phyloP scores from a whole-genome alignment of 2,888 invertebrate genomes.

The Theristus sp. region DNA sequence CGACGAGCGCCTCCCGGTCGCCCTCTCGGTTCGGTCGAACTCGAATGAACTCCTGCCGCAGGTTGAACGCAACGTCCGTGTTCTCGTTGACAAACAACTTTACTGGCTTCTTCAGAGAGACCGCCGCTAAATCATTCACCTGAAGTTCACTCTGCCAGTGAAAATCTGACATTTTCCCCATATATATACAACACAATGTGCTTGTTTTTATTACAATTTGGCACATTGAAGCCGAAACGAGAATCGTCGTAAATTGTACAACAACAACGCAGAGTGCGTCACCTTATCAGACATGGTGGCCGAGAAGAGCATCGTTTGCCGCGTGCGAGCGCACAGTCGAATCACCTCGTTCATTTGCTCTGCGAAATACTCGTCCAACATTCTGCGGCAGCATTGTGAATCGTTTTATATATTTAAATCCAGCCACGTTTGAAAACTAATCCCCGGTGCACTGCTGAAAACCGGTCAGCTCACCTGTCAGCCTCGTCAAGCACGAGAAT shows the following conservation, averaged over 20 bases:
- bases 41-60: constrained; percentile 79
- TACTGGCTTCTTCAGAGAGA: constrained; percentile 76
- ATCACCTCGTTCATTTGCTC: constrained; percentile 98
- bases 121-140: constrained; percentile 67
- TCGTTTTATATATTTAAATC: too few species aligned
- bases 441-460: too few species aligned
- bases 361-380: constrained; percentile 94
- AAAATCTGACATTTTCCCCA: too few species aligned
- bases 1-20: constrained; percentile 65
- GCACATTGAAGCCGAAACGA: too few species aligned
- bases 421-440: too few species aligned
- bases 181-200: too few species aligned
- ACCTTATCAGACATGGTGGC: constrained; percentile 99
- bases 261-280: too few species aligned
- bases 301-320: constrained; percentile 92
- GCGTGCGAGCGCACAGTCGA: constrained; percentile 63
- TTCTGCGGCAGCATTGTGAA: constrained; percentile 43
- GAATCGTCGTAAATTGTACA: too few species aligned
- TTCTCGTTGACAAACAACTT: constrained; percentile 88
- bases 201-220: too few species aligned
- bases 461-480: too few species aligned
- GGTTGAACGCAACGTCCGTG: constrained; percentile 78
- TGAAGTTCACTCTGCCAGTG: constrained; percentile 16
- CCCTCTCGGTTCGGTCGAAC: constrained; percentile 44
- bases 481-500: constrained; percentile 56